phyloP scores from a whole-genome alignment of 2,888 invertebrate genomes.

The Synanthedon myopaeformis region DNA sequence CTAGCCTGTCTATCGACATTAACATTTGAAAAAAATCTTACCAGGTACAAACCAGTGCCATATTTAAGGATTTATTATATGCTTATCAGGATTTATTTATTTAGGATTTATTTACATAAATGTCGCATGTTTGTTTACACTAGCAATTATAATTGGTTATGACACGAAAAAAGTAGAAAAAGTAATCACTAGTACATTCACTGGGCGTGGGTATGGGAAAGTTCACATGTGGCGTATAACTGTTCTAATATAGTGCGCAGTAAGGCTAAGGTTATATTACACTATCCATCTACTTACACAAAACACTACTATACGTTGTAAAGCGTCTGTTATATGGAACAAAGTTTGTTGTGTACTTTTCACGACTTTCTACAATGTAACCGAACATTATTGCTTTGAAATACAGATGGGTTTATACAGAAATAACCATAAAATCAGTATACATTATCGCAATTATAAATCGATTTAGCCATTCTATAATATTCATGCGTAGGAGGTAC shows the following conservation, averaged over 20 bases:
- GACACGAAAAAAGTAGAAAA: conserved; percentile 41
- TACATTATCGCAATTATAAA: too few species aligned
- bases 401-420: too few species aligned
- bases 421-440: too few species aligned
- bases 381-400: background rate
- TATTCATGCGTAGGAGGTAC: too few species aligned
- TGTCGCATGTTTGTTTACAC: background rate
- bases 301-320: background rate
- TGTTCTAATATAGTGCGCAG: conserved; percentile 31
- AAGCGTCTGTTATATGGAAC: background rate
- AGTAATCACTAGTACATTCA: conserved; percentile 15
- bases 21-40: too few species aligned
- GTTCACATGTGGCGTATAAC: conserved; percentile 58
- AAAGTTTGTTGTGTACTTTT: background rate
- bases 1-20: too few species aligned
- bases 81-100: too few species aligned
- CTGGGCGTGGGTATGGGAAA: conserved; percentile 66
- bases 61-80: too few species aligned
- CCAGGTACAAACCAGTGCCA: background rate
- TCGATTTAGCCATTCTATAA: too few species aligned
- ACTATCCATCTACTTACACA: background rate
- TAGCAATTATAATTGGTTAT: conserved; percentile 1
- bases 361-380: background rate
- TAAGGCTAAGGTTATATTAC: conserved; percentile 12
- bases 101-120: too few species aligned